Base-by-base conservation (phyloP, 2,888 invertebrate species). In the Aproaerema taeniolella region DNA sequence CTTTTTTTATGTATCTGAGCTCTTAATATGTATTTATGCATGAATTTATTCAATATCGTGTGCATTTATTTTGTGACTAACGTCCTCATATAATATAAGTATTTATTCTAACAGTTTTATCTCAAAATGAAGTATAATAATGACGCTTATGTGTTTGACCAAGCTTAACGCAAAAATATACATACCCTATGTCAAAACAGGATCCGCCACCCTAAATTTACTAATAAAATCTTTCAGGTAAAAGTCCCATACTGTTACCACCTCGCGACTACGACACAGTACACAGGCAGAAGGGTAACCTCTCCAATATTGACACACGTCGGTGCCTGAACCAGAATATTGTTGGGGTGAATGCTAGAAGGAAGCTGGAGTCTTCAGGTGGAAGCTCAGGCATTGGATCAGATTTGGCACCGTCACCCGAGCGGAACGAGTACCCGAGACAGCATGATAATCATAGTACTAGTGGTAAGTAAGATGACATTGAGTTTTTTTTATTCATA, bases 231-330 rank as follows among this genome's bases (percentile, higher is more conserved):
- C 8, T 61, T 75, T 11, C 81, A 77, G 85, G 85, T 9, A 86
- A 88, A 43, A 91, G 89, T 4, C 97, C 97, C 0, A 91, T 98
- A 38, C 88, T 98, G 13, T 83, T 98, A 45, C 98, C 98, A 0
- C 97, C 98, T 0, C 89, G 96, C 16, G 98, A 98, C 76, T 98
- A 98, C 83, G 97, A 98, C 76, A 97, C 97, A 1, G 93, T 96
- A 2, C 94, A 95, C 67, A 89, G 94, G 38, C 92, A 86, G 61
- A 86, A 86, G 42, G 80, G 88, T 2, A 76, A 87, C 58, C 55
- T 86, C 28, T 80, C 56, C 55, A 85, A 86, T 54, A 87, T 86
- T 1, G 86, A 86, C 47, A 81, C 81, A 0, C 61, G 89, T 10
- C 82, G 93, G 24, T 93, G 93, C 60, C 78, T 92, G 34, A 93